Conservation (phyloP, 1,140 invertebrate species). For the Bradynema listronoti region DNA sequence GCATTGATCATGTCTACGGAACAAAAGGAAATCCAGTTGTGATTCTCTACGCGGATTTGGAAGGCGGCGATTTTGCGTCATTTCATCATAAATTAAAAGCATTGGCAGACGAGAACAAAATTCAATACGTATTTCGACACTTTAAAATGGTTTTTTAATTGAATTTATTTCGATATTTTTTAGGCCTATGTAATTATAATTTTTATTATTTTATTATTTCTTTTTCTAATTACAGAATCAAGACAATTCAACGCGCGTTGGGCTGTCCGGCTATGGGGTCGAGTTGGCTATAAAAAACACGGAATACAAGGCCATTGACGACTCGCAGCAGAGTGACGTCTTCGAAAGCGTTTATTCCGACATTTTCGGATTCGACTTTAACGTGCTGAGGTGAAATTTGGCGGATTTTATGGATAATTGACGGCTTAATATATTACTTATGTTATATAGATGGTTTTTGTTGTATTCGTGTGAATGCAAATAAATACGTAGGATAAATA, state of each 20-base stretch:
- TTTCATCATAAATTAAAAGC: slow-evolving; percentile 27
- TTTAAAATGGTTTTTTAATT: slow-evolving; percentile 26
- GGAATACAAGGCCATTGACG: slow-evolving; percentile 98
- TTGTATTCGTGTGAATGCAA: too few species aligned
- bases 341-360: slow-evolving; percentile 31
- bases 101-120: slow-evolving; percentile 19
- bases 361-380: slow-evolving; percentile 53
- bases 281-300: slow-evolving; percentile 97
- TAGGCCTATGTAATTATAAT: slow-evolving; percentile 1
- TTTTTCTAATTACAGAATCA: slow-evolving; percentile 17
- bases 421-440: too few species aligned
- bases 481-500: too few species aligned
- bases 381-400: slow-evolving; percentile 38
- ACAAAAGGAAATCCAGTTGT: slow-evolving; percentile 12
- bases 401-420: not conserved
- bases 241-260: slow-evolving; percentile 60
- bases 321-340: slow-evolving; percentile 61
- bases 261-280: slow-evolving; percentile 92
- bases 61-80: slow-evolving; percentile 17
- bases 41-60: slow-evolving; percentile 43
- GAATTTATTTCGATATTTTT: not conserved
- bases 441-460: too few species aligned
- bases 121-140: slow-evolving; percentile 40
- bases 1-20: slow-evolving; percentile 32
- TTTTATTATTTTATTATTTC: slow-evolving; percentile 13